Base-by-base conservation (phyloP, 1,140 invertebrate species). In the Probaryconus sp. region DNA sequence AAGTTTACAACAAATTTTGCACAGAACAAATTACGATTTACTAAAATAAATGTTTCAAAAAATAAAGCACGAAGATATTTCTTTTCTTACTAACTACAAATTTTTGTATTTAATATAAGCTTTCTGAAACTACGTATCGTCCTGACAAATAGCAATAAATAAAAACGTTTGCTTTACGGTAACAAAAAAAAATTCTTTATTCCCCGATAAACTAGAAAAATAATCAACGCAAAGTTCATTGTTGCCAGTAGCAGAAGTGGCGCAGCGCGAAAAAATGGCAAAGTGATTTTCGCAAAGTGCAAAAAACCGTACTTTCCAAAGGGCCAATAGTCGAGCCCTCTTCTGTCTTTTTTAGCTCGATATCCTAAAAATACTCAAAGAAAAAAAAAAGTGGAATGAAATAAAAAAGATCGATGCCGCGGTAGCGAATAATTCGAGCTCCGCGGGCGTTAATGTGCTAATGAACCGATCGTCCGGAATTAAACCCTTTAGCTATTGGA, bases 401-500 rank as follows among this genome's bases (percentile, higher is more conserved):
- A 58, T 58, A 65, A 47, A 21, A 26, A 67, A 51, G 58, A 67
- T 74, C 33, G 33, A 3, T 35, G 33, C 5, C 5, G 33, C 33
- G 33, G 13, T 35, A 14, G 33, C 33, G 33, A n/a, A 35, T 14
- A 68, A 50, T 65, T 73, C 37, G n/a, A 45, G 43, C 60, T 48
- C 63, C 40, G 45, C 47, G 37, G 37, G 38, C 47, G 56, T 58
- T 75, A 75, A 64, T 64, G 65, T 63, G 65, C 47, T 70, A 76
- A 76, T 70, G 65, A 76, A 55, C 50, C 35, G 60, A 61, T 64
- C 56, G 58, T 21, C 28, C 58, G 16, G 14, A 75, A 43, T 58
- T 60, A 72, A 69, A 64, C 51, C 60, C 58, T 69, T 69, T 64
- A 53, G 64, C 50, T 51, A 68, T 75, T 40, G 33, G n/a, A n/a